These are phyloP conservation scores for Panthera leo DNA, from an alignment of 2,113 vertebrate species.

Conservation along the genomic window DNA sequence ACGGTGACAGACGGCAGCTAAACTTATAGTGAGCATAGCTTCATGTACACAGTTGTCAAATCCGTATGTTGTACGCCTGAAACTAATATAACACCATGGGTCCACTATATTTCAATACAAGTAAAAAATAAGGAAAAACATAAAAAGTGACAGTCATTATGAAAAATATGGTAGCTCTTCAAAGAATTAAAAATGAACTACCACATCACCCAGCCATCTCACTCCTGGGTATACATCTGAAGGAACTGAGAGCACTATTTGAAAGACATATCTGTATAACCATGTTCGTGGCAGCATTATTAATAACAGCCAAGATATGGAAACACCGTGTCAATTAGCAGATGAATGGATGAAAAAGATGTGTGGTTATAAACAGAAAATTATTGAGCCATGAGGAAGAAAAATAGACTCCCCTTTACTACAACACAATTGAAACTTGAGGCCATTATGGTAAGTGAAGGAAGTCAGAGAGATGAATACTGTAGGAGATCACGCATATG, in stretches of 20 bases:
- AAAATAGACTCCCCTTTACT: background rate
- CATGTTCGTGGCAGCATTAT: background rate
- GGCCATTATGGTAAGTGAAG: background rate
- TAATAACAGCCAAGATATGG: background rate
- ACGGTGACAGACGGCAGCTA: background rate
- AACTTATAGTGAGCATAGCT: background rate
- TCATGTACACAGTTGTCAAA: background rate
- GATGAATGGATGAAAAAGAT: background rate
- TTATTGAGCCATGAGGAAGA: background rate
- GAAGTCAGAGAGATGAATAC: background rate
- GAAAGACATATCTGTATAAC: background rate
- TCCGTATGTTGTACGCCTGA: too few species aligned
- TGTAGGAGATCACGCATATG: background rate
- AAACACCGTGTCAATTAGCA: background rate
- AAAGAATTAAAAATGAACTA: background rate
- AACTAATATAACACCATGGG: background rate
- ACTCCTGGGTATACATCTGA: background rate
- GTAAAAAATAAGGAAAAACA: background rate
- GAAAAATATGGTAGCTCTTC: background rate
- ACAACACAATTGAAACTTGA: background rate
- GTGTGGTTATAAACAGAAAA: background rate
- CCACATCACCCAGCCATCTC: background rate
- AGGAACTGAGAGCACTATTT: background rate
- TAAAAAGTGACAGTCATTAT: background rate
- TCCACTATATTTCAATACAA: background rate